Base-by-base conservation (phyloP, 2,797 vertebrate genomes). In the Gobionotothen gibberifrons region DNA sequence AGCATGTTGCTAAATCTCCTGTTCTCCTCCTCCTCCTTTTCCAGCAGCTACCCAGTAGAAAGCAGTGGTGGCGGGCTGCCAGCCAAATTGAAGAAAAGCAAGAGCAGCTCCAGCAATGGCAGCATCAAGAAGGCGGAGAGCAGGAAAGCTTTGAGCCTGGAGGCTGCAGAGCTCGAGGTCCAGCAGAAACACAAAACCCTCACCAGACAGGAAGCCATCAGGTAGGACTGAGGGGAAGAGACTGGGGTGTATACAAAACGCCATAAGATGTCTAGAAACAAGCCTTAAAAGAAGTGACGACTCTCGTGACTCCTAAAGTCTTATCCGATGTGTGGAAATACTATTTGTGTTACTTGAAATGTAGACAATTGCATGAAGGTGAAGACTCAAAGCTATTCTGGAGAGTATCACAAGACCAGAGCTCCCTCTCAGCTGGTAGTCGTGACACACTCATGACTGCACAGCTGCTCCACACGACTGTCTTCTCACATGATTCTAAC, bases 81-180 rank as follows among this genome's bases (percentile, higher is more conserved):
- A 0, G 76, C 82, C 54, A 96, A 92, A 76, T 57, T 82, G 66
- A 94, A 90, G 87, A 94, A 92, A 81, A 90, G 92, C 59, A 89
- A 83, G 79, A 92, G 72, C 72, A 86, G 69, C 74, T 68, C 69
- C 22, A 87, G 91, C 40, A 92, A 89, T 88, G 90, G 73, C 32
- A 87, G 73, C 72, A 64, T 85, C 75, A 89, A 90, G 53, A 92
- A 89, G 73, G 26, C 47, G 48, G 93, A 94, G 72, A 43, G 83
- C 29, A 94, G 88, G 87, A 95, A 87, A 82, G 90, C 94, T 19
- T 73, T 91, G 69, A 97, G 95, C 72, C 75, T 96, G 76, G 95
- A 97, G 61, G 94, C 95, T 1, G 85, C 87, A 12, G 89, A 93
- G 73, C 90, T 90, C 0, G 81, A 89, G 21, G 47, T 86, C 21